Evolutionary conservation across 2,113 vertebrate species (phyloP).

Genomic region (Uria lomvia): DNA sequence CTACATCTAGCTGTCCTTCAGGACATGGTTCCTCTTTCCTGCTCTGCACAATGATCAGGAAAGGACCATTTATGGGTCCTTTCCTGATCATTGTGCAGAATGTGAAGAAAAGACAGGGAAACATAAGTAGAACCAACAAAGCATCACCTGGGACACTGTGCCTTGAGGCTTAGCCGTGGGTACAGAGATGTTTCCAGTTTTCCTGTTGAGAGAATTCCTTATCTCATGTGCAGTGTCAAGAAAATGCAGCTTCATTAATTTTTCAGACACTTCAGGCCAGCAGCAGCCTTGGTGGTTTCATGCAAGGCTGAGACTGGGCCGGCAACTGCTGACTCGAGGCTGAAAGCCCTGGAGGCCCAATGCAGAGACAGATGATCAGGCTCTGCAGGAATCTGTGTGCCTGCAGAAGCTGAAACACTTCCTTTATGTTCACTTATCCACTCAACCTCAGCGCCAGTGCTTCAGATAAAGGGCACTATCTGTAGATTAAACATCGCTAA

Average conservation of each 20-base stretch:
- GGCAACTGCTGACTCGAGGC: neutral
- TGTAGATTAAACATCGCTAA: neutral
- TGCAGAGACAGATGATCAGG: neutral
- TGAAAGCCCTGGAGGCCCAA: neutral
- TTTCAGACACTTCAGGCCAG: neutral
- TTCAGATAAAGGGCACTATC: neutral
- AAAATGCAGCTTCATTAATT: neutral
- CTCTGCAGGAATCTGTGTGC: neutral
- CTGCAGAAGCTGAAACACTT: neutral
- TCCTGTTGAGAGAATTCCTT: neutral
- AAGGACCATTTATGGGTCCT: neutral
- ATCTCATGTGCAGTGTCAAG: neutral
- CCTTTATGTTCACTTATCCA: neutral
- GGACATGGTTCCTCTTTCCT: neutral
- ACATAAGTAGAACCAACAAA: neutral
- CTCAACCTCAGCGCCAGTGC: neutral
- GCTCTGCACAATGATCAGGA: neutral
- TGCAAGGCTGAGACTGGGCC: neutral
- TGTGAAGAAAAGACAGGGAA: neutral
- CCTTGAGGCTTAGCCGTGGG: neutral
- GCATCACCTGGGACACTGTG: neutral
- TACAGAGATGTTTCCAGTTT: neutral
- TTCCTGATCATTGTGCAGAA: no score
- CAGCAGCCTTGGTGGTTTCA: neutral
- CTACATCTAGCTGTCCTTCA: neutral